Evolutionary conservation across 2,797 vertebrate genomes (phyloP), one percentile per base, ranked within the genome.

Genomic region (Enteromius fasciolatus): DNA sequence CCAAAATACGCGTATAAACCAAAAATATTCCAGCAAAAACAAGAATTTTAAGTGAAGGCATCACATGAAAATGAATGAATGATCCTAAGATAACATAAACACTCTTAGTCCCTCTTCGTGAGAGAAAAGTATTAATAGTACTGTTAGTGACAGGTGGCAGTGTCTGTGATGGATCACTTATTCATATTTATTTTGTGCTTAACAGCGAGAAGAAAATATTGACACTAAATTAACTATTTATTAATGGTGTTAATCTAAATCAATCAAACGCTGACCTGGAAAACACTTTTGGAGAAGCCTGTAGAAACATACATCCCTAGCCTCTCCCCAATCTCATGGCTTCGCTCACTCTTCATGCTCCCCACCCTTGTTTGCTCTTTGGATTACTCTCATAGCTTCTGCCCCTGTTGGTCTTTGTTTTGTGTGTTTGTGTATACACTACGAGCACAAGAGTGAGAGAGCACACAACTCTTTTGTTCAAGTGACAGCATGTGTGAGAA

Each of bases 281-380:
- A 61, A 73, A 73, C 6, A 70, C 17, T 70, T 46, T 59, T 69
- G 3, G 33, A 10, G 25, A 74, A 74, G 73, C 52, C 73, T 59
- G 73, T 59, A 78, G 25, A 12, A 78, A 78, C 76, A 64, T 50
- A 64, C 41, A 33, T 64, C 44, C 46, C 59, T 44, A 85, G 46
- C 63, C 69, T 80, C 50, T 85, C 80, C 76, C 52, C 76, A 66
- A 85, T 76, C 75, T 83, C 70, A 81, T 54, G 76, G 76, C 61
- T 74, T 85, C 73, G 36, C 54, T 77, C 31, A 84, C 86, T 87
- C 86, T 86, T 57, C 50, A 39, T 64, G 80, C 83, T 91, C 90
- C 92, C 92, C 92, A 92, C 93, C 92, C 88, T 92, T 92, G 86
- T 94, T 94, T 93, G 90, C 87, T 86, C 86, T 91, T 89, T 87